Evolutionary conservation across 2,113 vertebrate genomes (phyloP).

Genomic region (Heptranchias perlo): DNA sequence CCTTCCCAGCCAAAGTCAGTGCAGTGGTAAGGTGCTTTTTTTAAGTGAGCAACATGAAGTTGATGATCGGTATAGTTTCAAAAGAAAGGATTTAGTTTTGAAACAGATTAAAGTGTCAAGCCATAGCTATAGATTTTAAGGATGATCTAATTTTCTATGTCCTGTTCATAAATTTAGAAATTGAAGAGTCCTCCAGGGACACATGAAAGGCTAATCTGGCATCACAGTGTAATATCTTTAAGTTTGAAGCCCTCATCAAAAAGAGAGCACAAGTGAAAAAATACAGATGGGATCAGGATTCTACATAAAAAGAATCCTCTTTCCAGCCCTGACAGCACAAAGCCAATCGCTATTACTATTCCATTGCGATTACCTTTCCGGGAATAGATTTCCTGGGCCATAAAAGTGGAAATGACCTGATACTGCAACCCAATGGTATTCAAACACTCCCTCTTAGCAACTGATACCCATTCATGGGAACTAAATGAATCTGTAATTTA

Average conservation of each 20-base stretch:
- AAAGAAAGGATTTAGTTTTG: background rate
- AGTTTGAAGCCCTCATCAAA: background rate
- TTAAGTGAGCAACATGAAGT: background rate
- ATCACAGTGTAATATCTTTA: background rate
- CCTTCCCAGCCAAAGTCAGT: background rate
- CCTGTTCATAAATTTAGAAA: conserved; percentile 25
- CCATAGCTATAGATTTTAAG: background rate
- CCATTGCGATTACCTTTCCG: background rate
- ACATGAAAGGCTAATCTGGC: background rate
- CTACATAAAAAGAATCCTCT: background rate
- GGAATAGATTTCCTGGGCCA: background rate
- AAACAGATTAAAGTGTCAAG: background rate
- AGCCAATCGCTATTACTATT: background rate
- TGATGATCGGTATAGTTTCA: background rate
- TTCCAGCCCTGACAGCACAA: background rate
- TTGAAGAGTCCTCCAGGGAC: background rate
- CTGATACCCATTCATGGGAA: background rate
- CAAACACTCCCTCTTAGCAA: background rate
- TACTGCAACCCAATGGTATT: background rate
- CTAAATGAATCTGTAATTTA: background rate
- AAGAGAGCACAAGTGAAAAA: background rate
- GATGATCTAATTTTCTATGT: background rate
- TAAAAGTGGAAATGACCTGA: background rate
- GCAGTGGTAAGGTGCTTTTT: background rate
- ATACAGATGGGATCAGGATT: background rate